Conservation (phyloP, 1,140 invertebrate genomes). For the Drosophila ficusphila region DNA sequence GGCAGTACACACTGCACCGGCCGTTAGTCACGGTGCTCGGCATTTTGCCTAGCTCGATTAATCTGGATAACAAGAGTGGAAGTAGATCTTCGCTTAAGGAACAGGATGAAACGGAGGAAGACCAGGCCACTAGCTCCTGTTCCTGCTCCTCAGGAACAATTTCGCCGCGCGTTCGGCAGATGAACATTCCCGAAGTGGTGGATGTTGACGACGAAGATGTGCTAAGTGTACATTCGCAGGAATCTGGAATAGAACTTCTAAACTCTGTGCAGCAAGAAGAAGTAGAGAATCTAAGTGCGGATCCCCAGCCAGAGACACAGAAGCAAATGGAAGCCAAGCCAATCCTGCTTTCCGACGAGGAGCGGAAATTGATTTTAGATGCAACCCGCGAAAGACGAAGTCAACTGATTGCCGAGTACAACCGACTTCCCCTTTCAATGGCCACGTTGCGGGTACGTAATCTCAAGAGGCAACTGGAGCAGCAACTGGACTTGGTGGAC, state of each 20-base stretch:
- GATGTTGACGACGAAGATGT: slow-evolving; percentile 48
- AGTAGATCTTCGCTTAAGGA: too few relatives aligned
- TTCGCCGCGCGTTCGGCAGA: slow-evolving; percentile 23
- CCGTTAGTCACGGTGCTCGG: slow-evolving; percentile 8
- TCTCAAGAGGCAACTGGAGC: slow-evolving; percentile 47
- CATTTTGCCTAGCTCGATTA: slow-evolving; percentile 20
- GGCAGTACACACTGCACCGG: slow-evolving; percentile 31
- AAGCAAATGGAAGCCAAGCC: neutral
- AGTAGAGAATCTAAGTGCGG: neutral
- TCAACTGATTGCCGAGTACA: slow-evolving; percentile 56
- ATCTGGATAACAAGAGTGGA: too few relatives aligned
- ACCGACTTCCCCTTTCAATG: slow-evolving; percentile 57
- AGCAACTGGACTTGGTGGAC: slow-evolving; percentile 56
- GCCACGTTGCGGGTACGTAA: slow-evolving; percentile 63
- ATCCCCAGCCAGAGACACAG: neutral
- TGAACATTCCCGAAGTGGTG: slow-evolving; percentile 57
- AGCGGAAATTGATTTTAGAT: slow-evolving; percentile 28
- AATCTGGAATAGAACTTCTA: too few relatives aligned
- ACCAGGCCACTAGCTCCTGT: neutral
- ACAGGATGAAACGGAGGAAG: too few relatives aligned
- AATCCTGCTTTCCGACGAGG: slow-evolving; percentile 24
- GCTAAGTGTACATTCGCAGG: slow-evolving; percentile 4
- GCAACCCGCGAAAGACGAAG: slow-evolving; percentile 24
- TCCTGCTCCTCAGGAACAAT: neutral
- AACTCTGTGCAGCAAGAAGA: neutral